Evolutionary conservation across 2,797 vertebrate genomes (phyloP).

Genomic region (Oryzias sinensis): DNA sequence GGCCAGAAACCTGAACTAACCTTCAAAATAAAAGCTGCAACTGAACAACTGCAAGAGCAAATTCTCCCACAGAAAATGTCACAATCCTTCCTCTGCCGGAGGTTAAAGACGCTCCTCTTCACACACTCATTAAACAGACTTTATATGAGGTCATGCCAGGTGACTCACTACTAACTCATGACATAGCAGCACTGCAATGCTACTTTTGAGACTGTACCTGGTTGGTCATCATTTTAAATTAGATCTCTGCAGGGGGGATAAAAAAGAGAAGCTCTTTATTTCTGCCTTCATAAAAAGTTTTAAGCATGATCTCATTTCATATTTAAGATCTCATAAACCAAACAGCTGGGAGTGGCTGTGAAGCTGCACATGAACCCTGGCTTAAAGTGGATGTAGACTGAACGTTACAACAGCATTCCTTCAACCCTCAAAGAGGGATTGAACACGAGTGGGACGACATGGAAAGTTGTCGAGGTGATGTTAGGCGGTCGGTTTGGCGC

Average conservation of each 20-base stretch:
- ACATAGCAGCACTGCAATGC: slow-evolving; percentile 58
- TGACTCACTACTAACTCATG: slow-evolving; percentile 70
- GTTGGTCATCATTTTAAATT: slow-evolving; percentile 57
- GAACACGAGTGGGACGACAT: background rate
- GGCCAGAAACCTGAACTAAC: no score
- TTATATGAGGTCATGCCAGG: slow-evolving; percentile 64
- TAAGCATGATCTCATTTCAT: slow-evolving; percentile 64
- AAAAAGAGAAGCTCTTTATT: slow-evolving; percentile 35
- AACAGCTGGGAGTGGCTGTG: slow-evolving; percentile 21
- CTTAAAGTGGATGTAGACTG: slow-evolving; percentile 25
- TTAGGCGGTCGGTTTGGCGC: slow-evolving; percentile 58
- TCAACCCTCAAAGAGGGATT: slow-evolving; percentile 2
- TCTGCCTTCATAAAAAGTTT: slow-evolving; percentile 40
- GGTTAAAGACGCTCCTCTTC: slow-evolving; percentile 44
- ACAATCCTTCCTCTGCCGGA: background rate
- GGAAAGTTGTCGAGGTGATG: slow-evolving; percentile 40
- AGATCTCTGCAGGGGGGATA: slow-evolving; percentile 59
- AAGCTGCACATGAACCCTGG: slow-evolving; percentile 6
- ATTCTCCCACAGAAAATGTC: no score
- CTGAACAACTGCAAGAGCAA: no score
- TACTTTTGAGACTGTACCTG: slow-evolving; percentile 54
- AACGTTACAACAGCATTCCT: slow-evolving; percentile 41
- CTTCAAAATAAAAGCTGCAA: no score
- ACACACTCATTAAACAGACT: slow-evolving; percentile 39
- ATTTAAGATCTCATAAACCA: slow-evolving; percentile 56